Conservation (phyloP, 2,113 vertebrate genomes). For the Labrus mixtus region DNA sequence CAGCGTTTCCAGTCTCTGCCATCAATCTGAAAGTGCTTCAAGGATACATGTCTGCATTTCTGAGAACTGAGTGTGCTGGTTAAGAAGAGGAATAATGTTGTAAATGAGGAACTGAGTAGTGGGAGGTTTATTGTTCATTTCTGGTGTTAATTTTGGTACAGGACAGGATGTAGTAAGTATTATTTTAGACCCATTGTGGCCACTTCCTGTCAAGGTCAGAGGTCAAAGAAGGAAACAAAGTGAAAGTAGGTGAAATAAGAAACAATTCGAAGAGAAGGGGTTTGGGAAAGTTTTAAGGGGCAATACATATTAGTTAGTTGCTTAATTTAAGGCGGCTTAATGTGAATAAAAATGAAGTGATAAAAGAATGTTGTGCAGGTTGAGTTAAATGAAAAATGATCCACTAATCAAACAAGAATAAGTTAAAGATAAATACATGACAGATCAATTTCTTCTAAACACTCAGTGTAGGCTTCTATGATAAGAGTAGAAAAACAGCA, state of each 20-base stretch:
- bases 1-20: neutral
- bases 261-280: neutral
- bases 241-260: constrained; percentile 18
- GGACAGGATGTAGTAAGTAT: constrained; percentile 61
- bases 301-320: neutral
- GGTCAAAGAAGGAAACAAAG: constrained; percentile 51
- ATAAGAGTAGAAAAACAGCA: too few species aligned
- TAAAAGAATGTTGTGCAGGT: too few species aligned
- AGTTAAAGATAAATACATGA: too few species aligned
- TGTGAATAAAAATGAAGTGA: too few species aligned
- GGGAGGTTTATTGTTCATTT: constrained; percentile 6
- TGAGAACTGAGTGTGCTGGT: neutral
- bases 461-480: too few species aligned
- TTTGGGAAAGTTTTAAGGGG: neutral
- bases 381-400: too few species aligned
- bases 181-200: constrained; percentile 74
- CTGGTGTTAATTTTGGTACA: constrained; percentile 59
- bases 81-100: constrained; percentile 1
- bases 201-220: constrained; percentile 58
- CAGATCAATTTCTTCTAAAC: too few species aligned
- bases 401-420: too few species aligned
- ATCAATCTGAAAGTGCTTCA: neutral
- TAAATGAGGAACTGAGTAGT: neutral
- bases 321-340: neutral
- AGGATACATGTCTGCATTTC: neutral